Percentiles rank a stretch among this genome's conserved stretches.
phyloP scores from a whole-genome alignment of 2,113 vertebrate species.

The Recurvirostra avosetta region DNA sequence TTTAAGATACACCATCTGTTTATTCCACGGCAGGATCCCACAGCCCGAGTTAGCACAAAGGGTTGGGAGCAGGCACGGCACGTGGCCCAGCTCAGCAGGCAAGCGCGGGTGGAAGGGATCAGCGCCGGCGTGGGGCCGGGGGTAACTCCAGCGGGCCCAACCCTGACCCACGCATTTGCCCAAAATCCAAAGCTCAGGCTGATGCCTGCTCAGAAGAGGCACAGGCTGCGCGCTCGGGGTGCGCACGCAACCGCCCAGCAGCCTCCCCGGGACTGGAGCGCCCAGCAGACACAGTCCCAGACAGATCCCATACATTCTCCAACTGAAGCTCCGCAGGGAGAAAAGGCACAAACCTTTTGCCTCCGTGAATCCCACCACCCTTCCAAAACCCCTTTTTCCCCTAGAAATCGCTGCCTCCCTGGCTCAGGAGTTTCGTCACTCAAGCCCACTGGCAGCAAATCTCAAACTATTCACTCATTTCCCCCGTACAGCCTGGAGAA shows the following conservation, averaged over 20 bases:
- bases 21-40: neutral
- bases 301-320: neutral
- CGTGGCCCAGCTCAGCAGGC: neutral
- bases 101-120: neutral
- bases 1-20: neutral
- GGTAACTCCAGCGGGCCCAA: neutral
- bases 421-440: rapidly evolving
- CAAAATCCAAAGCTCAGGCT: neutral
- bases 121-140: too few species aligned
- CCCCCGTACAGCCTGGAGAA: neutral
- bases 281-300: neutral
- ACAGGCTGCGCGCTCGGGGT: rapidly evolving
- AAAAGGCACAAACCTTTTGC: neutral
- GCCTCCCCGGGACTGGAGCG: rapidly evolving
- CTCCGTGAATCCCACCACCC: neutral
- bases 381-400: neutral
- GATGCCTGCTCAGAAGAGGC: neutral
- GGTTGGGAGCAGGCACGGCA: neutral
- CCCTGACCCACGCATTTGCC: neutral
- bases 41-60: neutral
- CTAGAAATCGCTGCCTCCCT: neutral
- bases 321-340: neutral
- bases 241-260: neutral
- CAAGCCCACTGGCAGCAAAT: neutral
- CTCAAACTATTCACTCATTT: neutral